Evolutionary conservation across 92 coral and sea anemone genomes (phyloP).

Genomic region (Meandrina meandrites): DNA sequence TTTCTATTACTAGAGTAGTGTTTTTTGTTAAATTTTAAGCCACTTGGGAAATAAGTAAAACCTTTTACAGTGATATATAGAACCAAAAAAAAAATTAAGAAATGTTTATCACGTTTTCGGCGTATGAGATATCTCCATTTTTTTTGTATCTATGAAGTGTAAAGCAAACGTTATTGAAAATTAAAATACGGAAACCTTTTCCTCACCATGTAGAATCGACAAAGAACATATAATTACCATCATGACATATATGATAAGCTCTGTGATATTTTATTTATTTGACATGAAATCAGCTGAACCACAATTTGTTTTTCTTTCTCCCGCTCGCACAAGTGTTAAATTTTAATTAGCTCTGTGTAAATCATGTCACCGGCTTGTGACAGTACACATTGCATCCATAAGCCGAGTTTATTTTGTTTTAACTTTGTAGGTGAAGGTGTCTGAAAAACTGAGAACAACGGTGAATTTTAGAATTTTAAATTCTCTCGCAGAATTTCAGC

Average conservation of each 20-base stretch:
- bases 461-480: background rate
- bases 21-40: background rate
- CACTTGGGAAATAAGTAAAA: background rate
- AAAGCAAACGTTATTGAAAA: background rate
- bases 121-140: background rate
- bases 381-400: slow-evolving; percentile 9
- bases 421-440: slow-evolving; percentile 3
- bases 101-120: background rate
- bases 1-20: background rate
- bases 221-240: slow-evolving; percentile 4
- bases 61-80: background rate
- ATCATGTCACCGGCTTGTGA: slow-evolving; percentile 11
- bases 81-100: background rate
- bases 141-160: background rate
- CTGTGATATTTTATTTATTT: slow-evolving; percentile 18
- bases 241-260: slow-evolving; percentile 14
- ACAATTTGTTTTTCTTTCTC: slow-evolving; percentile 24
- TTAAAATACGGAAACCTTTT: background rate
- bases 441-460: background rate
- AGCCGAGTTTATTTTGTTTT: slow-evolving; percentile 5
- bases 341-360: slow-evolving; percentile 36
- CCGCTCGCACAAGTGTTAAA: slow-evolving; percentile 32
- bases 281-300: slow-evolving; percentile 15
- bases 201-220: background rate
- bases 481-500: background rate